A percentile compares a stretch with the other conserved stretches of the same genome.
These are phyloP conservation scores for Drosophila tani DNA, from an alignment of 1,140 invertebrate species.

Conservation along the genomic window DNA sequence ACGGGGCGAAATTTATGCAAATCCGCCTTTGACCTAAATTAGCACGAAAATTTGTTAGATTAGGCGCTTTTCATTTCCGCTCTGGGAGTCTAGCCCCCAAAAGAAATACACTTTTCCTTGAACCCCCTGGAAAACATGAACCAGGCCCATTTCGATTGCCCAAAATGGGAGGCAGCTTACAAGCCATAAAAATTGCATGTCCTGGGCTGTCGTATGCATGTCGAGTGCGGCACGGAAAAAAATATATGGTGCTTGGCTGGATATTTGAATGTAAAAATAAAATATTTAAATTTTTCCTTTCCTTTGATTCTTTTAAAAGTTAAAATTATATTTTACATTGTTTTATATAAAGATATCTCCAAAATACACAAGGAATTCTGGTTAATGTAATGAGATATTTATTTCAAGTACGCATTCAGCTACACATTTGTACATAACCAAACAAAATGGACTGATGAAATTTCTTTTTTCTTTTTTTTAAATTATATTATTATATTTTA, in stretches of 20 bases:
- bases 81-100: conserved; percentile 23
- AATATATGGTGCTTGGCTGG: not conserved
- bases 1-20: conserved; percentile 72
- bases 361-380: too few species aligned
- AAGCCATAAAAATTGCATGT: conserved; percentile 79
- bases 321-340: not conserved
- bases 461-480: too few species aligned
- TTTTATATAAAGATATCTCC: too few species aligned
- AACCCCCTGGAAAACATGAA: conserved; percentile 29
- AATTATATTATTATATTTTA: not conserved
- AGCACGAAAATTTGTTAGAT: conserved; percentile 83
- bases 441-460: too few species aligned
- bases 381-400: too few species aligned
- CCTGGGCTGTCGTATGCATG: conserved; percentile 51
- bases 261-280: too few species aligned
- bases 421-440: too few species aligned
- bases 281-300: not conserved
- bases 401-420: too few species aligned
- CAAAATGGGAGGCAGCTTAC: conserved; percentile 59
- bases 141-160: conserved; percentile 54
- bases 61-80: conserved; percentile 76
- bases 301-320: not conserved
- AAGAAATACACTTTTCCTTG: conserved; percentile 9
- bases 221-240: conserved; percentile 18
- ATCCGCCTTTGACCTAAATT: conserved; percentile 82